Evolutionary conservation across 2,797 vertebrate species (phyloP).

Genomic region (Smutsia gigantea): DNA sequence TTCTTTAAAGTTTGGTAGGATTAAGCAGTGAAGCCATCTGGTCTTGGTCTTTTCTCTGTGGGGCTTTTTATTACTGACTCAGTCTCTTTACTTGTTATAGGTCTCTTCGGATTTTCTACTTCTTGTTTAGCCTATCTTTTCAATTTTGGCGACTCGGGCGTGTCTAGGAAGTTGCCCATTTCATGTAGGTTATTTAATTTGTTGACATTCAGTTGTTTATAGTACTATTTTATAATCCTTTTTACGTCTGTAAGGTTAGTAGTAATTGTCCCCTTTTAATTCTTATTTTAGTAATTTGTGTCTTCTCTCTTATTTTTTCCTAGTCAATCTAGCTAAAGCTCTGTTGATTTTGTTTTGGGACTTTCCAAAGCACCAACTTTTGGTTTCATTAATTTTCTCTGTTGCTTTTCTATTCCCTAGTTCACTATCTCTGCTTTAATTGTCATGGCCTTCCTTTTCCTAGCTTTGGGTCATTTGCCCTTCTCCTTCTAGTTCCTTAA

Average conservation of each 20-base stretch:
- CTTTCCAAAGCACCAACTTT: not conserved
- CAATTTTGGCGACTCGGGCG: not conserved
- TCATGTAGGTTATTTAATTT: not conserved
- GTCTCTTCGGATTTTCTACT: not conserved
- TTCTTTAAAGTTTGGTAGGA: not conserved
- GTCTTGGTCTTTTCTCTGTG: not conserved
- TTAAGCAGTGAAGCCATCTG: not conserved
- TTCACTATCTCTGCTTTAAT: not conserved
- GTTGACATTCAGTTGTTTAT: not conserved
- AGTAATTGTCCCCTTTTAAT: not conserved
- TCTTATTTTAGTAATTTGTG: constrained; percentile 5
- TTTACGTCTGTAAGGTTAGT: not conserved
- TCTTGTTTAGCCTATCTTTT: not conserved
- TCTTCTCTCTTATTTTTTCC: not conserved
- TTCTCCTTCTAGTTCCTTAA: not conserved
- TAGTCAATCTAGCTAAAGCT: not conserved
- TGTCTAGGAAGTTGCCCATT: not conserved
- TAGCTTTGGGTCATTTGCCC: not conserved
- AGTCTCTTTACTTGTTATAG: not conserved
- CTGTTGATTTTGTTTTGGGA: not conserved
- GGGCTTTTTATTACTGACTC: not conserved
- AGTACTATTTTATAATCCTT: not conserved
- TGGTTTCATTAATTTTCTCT: not conserved
- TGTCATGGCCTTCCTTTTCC: not conserved
- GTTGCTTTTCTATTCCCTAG: not conserved